Conservation (phyloP, 2,113 vertebrate species). For the Sebastes fasciatus region DNA sequence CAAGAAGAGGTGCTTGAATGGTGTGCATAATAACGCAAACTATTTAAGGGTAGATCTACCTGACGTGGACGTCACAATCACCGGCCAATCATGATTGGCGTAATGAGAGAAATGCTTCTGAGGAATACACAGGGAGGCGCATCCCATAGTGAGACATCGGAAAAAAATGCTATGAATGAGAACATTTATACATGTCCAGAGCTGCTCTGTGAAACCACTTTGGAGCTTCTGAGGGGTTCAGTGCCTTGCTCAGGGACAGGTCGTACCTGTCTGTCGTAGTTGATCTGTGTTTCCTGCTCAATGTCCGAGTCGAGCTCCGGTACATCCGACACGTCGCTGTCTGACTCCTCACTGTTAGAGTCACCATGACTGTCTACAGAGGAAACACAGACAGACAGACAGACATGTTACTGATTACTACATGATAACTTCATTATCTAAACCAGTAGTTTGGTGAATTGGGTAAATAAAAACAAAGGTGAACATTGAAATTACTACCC, state of each 20-base stretch:
- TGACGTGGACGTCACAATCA: too few species aligned
- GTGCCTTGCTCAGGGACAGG: neutral
- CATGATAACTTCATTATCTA: neutral
- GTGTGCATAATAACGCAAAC: too few species aligned
- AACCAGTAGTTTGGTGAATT: neutral
- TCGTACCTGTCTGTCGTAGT: slow-evolving; percentile 93
- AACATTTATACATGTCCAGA: neutral
- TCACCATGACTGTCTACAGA: slow-evolving; percentile 88
- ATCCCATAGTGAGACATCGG: too few species aligned
- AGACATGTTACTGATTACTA: slow-evolving; percentile 36
- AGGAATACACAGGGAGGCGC: too few species aligned
- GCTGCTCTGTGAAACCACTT: neutral
- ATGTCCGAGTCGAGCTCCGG: slow-evolving; percentile 97
- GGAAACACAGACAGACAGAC: slow-evolving; percentile 40
- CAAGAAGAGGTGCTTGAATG: too few species aligned
- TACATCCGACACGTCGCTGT: slow-evolving; percentile 95
- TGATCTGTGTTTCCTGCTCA: slow-evolving; percentile 96
- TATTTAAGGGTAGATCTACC: too few species aligned
- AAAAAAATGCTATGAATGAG: too few species aligned
- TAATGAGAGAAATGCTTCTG: too few species aligned
- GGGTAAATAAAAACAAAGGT: neutral
- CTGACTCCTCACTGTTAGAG: slow-evolving; percentile 95
- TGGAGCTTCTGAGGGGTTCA: neutral
- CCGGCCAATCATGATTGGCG: too few species aligned
- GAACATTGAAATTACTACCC: neutral